Percentiles rank a stretch among this genome's conserved stretches.
Conservation (phyloP, 2,888 invertebrate species). For the Rosalia funebris region DNA sequence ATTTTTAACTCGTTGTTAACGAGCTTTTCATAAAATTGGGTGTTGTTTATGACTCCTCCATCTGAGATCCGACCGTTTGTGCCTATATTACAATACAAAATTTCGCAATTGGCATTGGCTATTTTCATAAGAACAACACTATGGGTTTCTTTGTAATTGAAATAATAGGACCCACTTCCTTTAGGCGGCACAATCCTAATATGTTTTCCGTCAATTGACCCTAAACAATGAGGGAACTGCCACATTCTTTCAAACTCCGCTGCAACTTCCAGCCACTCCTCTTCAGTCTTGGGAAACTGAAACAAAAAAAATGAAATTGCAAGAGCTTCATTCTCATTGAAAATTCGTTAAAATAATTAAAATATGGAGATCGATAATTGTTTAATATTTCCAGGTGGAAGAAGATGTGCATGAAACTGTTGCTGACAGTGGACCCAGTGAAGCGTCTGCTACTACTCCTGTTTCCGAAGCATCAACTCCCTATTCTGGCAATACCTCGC, state of each 20-base stretch:
- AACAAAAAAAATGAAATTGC: conserved; percentile 8
- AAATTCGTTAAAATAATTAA: too few relatives aligned
- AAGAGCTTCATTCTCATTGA: not conserved
- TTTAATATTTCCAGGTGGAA: not conserved
- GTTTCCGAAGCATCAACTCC: conserved; percentile 1
- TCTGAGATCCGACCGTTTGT: conserved; percentile 10
- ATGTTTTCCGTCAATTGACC: not conserved
- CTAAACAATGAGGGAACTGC: conserved; percentile 38
- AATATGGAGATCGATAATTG: too few relatives aligned
- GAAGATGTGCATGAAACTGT: not conserved
- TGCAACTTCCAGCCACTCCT: conserved; percentile 14
- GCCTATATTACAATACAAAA: conserved; percentile 20
- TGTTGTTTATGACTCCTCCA: conserved; percentile 3
- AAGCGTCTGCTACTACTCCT: conserved; percentile 1
- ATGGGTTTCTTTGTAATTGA: conserved; percentile 2
- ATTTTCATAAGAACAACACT: conserved; percentile 28
- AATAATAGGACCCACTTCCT: conserved; percentile 26
- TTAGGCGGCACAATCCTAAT: not conserved
- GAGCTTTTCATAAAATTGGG: not conserved
- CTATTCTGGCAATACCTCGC: not conserved
- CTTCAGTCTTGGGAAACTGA: conserved; percentile 13
- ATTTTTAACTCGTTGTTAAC: not conserved
- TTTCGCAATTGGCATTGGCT: conserved; percentile 23
- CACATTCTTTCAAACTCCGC: conserved; percentile 41
- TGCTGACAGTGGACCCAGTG: not conserved